Percentiles rank a stretch among this genome's conserved stretches.
These are phyloP conservation scores for Eupleurogrammus muticus DNA, from an alignment of 2,797 vertebrate species.

Conservation along the genomic window DNA sequence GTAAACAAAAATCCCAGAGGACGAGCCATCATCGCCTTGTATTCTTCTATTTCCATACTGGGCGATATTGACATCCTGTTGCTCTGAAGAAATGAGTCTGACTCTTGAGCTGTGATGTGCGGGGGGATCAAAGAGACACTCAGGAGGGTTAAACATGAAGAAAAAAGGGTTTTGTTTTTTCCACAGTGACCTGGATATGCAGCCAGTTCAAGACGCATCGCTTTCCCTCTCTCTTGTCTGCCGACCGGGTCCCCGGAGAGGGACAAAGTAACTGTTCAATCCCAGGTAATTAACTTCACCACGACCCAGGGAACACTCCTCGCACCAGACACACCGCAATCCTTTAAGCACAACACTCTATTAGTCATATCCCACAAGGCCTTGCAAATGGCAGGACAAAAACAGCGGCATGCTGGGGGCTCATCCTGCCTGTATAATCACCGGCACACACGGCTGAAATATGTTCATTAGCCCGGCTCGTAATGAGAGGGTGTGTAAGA, in stretches of 20 bases:
- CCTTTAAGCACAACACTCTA: conserved; percentile 81
- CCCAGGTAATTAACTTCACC: conserved; percentile 83
- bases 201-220: conserved; percentile 65
- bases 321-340: conserved; percentile 75
- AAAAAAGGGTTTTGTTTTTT: conserved; percentile 35
- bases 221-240: conserved; percentile 64
- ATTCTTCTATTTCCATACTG: conserved; percentile 30
- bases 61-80: conserved; percentile 41
- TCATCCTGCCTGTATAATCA: conserved; percentile 60
- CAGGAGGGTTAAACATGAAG: conserved; percentile 37
- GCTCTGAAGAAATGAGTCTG: conserved; percentile 55
- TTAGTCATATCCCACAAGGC: conserved; percentile 78
- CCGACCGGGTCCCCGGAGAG: conserved; percentile 63
- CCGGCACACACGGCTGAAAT: conserved; percentile 35
- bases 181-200: conserved; percentile 67
- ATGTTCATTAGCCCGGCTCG: conserved; percentile 34
- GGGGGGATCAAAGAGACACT: conserved; percentile 50
- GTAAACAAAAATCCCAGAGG: conserved; percentile 30
- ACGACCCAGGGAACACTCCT: conserved; percentile 74
- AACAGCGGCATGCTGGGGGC: conserved; percentile 61
- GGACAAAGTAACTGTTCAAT: conserved; percentile 79
- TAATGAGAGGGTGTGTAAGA: conserved; percentile 25
- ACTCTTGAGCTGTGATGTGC: conserved; percentile 42
- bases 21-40: conserved; percentile 22
- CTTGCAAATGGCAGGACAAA: conserved; percentile 68